phyloP scores from a whole-genome alignment of 2,113 vertebrate species.

The Ameiurus melas region DNA sequence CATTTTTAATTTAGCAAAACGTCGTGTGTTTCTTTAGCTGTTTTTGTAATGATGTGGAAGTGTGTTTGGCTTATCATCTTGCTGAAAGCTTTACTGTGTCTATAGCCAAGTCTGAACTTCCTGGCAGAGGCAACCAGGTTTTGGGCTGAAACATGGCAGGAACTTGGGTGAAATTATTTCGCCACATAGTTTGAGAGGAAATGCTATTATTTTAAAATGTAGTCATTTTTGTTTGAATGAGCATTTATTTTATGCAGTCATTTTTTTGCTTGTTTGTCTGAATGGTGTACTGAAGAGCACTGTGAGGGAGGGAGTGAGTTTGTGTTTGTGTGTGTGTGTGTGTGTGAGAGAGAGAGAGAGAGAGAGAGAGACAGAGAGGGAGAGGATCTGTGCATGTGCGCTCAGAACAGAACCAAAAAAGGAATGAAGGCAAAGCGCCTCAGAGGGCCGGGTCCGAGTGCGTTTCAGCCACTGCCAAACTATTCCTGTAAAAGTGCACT shows the following conservation, averaged over 20 bases:
- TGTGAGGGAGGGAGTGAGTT: background rate
- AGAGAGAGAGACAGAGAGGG: too few species aligned
- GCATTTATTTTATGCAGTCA: background rate
- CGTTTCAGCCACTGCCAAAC: conserved; percentile 66
- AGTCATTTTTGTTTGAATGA: background rate
- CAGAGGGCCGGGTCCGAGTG: conserved; percentile 49
- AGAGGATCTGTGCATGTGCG: conserved; percentile 24
- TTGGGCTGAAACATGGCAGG: background rate
- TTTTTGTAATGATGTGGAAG: background rate
- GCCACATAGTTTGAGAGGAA: background rate
- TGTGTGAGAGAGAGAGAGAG: too few species aligned
- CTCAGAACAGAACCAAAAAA: conserved; percentile 75
- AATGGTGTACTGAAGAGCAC: background rate
- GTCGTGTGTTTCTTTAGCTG: background rate
- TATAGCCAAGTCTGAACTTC: background rate
- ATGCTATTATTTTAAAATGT: background rate
- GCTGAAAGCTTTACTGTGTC: conserved; percentile 1
- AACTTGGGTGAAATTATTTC: background rate
- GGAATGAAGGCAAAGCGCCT: conserved; percentile 69
- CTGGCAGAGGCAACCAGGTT: background rate
- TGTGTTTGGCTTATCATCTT: background rate
- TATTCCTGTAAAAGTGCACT: conserved; percentile 72
- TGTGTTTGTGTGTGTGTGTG: background rate
- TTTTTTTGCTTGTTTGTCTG: background rate
- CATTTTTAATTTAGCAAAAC: background rate